Evolutionary conservation across 2,113 vertebrate species (phyloP).

Genomic region (Smithornis capensis): DNA sequence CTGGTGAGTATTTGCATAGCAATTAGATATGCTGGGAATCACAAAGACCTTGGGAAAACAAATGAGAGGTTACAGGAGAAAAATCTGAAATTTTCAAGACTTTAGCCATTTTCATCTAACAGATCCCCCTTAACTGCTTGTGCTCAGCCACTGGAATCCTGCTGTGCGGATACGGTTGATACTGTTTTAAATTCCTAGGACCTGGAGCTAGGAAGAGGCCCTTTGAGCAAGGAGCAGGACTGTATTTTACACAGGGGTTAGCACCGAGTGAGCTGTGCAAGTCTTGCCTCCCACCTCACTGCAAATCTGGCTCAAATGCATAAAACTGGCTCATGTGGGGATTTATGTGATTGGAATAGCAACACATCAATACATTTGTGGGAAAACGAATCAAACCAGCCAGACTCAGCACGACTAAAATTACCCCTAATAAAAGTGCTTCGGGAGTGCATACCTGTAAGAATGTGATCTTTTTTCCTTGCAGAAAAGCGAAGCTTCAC

Average conservation of each 20-base stretch:
- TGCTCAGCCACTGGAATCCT: neutral
- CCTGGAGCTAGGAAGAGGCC: too few relatives aligned
- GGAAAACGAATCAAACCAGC: neutral
- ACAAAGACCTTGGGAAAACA: neutral
- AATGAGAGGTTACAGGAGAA: neutral
- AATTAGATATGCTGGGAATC: neutral
- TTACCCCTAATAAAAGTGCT: neutral
- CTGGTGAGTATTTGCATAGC: neutral
- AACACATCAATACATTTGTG: neutral
- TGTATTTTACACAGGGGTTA: neutral
- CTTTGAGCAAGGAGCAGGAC: neutral
- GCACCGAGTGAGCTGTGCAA: neutral
- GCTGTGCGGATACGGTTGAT: neutral
- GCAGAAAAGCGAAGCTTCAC: neutral
- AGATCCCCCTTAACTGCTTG: neutral
- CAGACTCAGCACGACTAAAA: neutral
- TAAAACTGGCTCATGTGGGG: neutral
- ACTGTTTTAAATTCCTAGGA: neutral
- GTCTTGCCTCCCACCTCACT: neutral
- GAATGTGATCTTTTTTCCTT: neutral
- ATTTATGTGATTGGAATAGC: fast-evolving
- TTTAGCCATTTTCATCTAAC: neutral
- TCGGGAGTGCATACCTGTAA: neutral
- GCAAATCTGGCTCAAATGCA: neutral
- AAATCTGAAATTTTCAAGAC: neutral